Conservation (phyloP, 2,888 invertebrate genomes). For the Petrolisthes cinctipes region DNA sequence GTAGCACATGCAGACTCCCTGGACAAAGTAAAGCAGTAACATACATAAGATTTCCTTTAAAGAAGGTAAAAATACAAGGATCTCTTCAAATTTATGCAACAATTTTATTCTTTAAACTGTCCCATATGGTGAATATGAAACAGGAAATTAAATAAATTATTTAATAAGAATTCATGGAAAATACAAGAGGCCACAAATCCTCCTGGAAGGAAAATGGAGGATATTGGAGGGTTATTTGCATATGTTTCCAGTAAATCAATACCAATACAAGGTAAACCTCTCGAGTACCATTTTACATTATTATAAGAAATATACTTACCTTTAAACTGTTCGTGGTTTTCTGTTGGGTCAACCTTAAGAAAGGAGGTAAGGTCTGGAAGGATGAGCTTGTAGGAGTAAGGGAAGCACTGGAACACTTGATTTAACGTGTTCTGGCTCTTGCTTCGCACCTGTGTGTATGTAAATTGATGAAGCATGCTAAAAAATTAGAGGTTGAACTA, state of each 20-base stretch:
- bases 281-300: neutral
- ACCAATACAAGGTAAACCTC: neutral
- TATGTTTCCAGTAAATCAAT: no score
- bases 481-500: no score
- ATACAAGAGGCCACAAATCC: neutral
- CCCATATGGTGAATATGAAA: neutral
- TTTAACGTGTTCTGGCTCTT: constrained; percentile 79
- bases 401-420: constrained; percentile 76
- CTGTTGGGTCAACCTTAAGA: constrained; percentile 75
- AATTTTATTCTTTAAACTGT: no score
- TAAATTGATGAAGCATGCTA: no score
- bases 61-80: neutral
- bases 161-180: neutral
- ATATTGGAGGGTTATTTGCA: no score
- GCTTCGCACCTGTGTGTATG: constrained; percentile 74
- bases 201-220: no score
- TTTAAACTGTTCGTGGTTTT: constrained; percentile 80
- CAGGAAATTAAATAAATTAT: neutral
- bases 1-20: constrained; percentile 77
- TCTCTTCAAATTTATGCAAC: no score
- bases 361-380: constrained; percentile 77
- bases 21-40: neutral
- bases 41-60: neutral
- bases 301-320: constrained; percentile 66
- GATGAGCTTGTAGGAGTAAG: constrained; percentile 79